A percentile compares a stretch with the other conserved stretches of the same genome.
These are phyloP conservation scores for Cepphus grylle DNA, from an alignment of 2,113 vertebrate species.

Conservation along the genomic window DNA sequence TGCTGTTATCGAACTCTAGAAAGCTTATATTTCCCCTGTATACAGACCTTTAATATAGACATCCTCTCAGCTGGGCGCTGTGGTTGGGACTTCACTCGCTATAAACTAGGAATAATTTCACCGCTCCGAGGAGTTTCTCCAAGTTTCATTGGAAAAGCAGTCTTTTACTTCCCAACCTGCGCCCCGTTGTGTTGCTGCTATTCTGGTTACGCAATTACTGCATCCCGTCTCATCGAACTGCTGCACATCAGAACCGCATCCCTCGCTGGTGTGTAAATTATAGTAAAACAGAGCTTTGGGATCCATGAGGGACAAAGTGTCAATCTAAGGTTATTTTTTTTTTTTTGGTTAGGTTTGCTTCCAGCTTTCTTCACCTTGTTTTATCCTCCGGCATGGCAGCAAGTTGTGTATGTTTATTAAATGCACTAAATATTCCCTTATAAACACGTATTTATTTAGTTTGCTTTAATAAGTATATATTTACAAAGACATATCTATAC, in stretches of 20 bases:
- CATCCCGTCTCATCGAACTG: background rate
- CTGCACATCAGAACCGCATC: background rate
- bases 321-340: conserved; percentile 53
- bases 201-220: conserved; percentile 7
- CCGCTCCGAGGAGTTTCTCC: background rate
- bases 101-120: background rate
- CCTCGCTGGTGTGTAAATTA: conserved; percentile 8
- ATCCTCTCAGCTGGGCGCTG: background rate
- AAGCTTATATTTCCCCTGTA: background rate
- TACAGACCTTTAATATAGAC: background rate
- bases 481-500: conserved; percentile 7
- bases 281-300: conserved; percentile 32
- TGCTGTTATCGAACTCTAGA: background rate
- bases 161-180: background rate
- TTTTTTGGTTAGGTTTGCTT: conserved; percentile 36
- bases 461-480: conserved; percentile 33
- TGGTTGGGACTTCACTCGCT: background rate
- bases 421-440: conserved; percentile 34
- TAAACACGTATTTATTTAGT: conserved; percentile 47
- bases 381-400: conserved; percentile 13
- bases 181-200: background rate
- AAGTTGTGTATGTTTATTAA: conserved; percentile 45
- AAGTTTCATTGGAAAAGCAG: background rate
- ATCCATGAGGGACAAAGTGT: conserved; percentile 20
- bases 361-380: conserved; percentile 18